phyloP scores from a whole-genome alignment of 2,113 vertebrate genomes.

The Oreochromis niloticus region DNA sequence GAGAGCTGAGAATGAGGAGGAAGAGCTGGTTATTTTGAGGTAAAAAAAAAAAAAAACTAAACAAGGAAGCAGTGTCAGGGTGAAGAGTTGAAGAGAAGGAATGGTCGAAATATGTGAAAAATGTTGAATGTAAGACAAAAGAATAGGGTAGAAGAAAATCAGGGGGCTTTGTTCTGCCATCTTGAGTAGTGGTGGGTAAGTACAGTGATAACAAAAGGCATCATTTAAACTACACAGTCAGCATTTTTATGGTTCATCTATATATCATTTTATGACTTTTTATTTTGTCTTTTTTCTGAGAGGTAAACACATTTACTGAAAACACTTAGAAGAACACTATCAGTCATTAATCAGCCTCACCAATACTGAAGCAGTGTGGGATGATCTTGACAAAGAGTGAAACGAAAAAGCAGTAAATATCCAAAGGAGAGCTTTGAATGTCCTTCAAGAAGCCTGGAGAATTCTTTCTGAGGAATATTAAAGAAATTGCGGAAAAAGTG shows the following conservation, averaged over 20 bases:
- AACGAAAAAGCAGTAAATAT: not conserved
- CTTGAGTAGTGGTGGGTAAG: not conserved
- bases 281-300: not conserved
- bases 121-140: not conserved
- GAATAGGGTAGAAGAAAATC: not conserved
- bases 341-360: not conserved
- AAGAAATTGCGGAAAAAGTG: not conserved
- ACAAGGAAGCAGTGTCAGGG: not conserved
- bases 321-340: not conserved
- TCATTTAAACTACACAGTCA: not conserved
- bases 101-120: not conserved
- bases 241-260: not conserved
- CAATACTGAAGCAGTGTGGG: not conserved
- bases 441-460: not conserved
- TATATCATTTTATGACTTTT: not conserved
- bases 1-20: not conserved
- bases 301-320: not conserved
- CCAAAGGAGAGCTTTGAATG: not conserved
- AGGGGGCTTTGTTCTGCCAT: not conserved
- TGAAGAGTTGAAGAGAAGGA: not conserved
- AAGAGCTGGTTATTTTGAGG: not conserved
- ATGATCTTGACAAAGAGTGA: not conserved
- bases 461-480: not conserved
- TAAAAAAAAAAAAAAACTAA: not conserved
- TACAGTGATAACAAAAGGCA: not conserved